Conservation (phyloP, 2,113 vertebrate genomes). For the Eudyptes chrysolophus region DNA sequence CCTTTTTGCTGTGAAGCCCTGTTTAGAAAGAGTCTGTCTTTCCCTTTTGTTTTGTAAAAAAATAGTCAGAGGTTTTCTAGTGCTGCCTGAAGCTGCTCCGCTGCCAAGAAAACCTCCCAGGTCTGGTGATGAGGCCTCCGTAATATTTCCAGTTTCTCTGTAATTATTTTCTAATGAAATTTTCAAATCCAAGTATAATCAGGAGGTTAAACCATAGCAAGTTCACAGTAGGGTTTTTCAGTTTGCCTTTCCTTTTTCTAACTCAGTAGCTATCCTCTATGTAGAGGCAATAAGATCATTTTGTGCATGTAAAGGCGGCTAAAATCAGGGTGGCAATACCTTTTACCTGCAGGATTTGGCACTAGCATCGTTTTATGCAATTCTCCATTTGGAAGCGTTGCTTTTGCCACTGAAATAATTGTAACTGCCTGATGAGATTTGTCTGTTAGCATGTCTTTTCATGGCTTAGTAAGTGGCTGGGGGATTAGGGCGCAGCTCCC, state of each 20-base stretch:
- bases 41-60: neutral
- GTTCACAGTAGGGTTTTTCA: neutral
- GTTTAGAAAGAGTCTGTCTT: neutral
- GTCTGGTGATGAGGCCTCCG: neutral
- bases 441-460: neutral
- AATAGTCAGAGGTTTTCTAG: neutral
- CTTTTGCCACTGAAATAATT: neutral
- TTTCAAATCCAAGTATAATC: constrained; percentile 2
- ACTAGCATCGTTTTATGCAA: neutral
- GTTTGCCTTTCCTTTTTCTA: neutral
- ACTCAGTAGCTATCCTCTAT: neutral
- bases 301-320: neutral
- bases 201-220: neutral
- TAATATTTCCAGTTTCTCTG: constrained; percentile 9
- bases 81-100: neutral
- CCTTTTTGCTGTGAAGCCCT: neutral
- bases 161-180: constrained; percentile 44
- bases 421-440: neutral
- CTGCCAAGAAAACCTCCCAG: neutral
- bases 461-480: neutral
- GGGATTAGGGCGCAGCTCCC: neutral
- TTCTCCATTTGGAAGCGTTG: neutral
- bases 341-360: neutral
- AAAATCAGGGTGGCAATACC: neutral
- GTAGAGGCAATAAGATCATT: neutral